Base-by-base conservation (phyloP, 2,888 invertebrate genomes). In the Drosophila infuscata region DNA sequence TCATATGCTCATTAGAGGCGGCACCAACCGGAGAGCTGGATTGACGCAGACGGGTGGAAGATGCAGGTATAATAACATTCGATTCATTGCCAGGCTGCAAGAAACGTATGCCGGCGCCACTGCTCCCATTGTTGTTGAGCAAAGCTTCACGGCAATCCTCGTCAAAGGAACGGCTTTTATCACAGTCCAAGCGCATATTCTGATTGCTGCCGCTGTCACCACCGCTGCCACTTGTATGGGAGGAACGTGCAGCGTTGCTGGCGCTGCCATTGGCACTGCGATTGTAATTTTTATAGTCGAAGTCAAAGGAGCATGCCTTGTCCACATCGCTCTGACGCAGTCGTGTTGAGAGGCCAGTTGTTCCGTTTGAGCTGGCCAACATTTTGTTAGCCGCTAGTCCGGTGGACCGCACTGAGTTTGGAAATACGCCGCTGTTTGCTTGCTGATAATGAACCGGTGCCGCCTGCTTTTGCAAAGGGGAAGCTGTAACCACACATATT, bases 81-180 rank as follows among this genome's bases (percentile, higher is more conserved):
- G 66, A 38, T 2, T 73, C 70, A 8, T 51, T 59, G 30, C 71
- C 76, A 2, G 91, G 88, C 52, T 91, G 90, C 12, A 91, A 68
- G 32, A 88, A 92, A 4, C 91, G 87, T 58, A 86, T 9, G 9
- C 62, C 29, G 8, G 69, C 82, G 53, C 78, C 77, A 9, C 76
- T 73, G n/a, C 80, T 67, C 25, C 63, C 72, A 9, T 89, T 91
- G 66, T 90, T 92, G 69, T 80, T 91, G 1, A 85, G 70, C 70
- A 84, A 56, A 53, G 86, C 85, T 70, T 92, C 93, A 43, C 92
- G 88, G 67, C 92, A 93, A 53, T 93, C 92, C 48, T 93, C 93
- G 70, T 93, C 93, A 46, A 93, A 93, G 15, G 93, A 93, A 30
- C 92, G 92, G 66, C 92, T 92, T 79, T 93, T 93, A 70, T 93